Percentiles rank a stretch among this genome's conserved stretches.
These are phyloP conservation scores for Eubasilissa splendida DNA, from an alignment of 2,888 invertebrate genomes.

Conservation along the genomic window DNA sequence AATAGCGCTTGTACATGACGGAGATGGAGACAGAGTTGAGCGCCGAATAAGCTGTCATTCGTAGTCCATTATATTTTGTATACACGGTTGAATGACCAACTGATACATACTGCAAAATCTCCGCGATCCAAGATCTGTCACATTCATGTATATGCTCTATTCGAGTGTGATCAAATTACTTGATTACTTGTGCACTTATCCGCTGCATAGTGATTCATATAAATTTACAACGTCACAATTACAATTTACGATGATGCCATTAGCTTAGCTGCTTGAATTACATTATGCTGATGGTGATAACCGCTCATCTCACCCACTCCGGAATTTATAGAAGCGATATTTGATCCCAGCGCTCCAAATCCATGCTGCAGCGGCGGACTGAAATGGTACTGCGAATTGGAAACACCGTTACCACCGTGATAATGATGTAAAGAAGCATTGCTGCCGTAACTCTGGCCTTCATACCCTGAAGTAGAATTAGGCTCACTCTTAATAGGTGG, in stretches of 20 bases:
- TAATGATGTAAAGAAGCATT: slow-evolving; percentile 73
- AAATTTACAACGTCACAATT: background rate
- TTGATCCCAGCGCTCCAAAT: slow-evolving; percentile 61
- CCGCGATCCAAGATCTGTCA: too few relatives aligned
- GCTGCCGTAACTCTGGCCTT: slow-evolving; percentile 65
- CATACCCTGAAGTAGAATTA: slow-evolving; percentile 61
- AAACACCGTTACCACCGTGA: slow-evolving; percentile 66
- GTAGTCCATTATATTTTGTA: too few relatives aligned
- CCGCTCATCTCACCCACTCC: slow-evolving; percentile 78
- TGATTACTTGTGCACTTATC: too few relatives aligned
- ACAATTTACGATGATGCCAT: slow-evolving; percentile 83
- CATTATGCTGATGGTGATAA: slow-evolving; percentile 89
- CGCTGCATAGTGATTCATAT: background rate
- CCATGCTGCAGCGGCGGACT: slow-evolving; percentile 64
- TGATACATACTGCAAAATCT: too few relatives aligned
- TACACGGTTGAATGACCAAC: too few relatives aligned
- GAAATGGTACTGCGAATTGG: slow-evolving; percentile 53
- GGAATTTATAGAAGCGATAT: slow-evolving; percentile 61
- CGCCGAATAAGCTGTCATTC: too few relatives aligned
- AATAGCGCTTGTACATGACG: too few relatives aligned
- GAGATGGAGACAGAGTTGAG: too few relatives aligned
- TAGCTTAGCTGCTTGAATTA: slow-evolving; percentile 86
- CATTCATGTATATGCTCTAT: too few relatives aligned
- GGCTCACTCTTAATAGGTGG: slow-evolving; percentile 63
- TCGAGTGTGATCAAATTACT: too few relatives aligned